Evolutionary conservation across 2,888 invertebrate species (phyloP), one percentile per base, ranked within the genome.

Genomic region (Formica aserva): DNA sequence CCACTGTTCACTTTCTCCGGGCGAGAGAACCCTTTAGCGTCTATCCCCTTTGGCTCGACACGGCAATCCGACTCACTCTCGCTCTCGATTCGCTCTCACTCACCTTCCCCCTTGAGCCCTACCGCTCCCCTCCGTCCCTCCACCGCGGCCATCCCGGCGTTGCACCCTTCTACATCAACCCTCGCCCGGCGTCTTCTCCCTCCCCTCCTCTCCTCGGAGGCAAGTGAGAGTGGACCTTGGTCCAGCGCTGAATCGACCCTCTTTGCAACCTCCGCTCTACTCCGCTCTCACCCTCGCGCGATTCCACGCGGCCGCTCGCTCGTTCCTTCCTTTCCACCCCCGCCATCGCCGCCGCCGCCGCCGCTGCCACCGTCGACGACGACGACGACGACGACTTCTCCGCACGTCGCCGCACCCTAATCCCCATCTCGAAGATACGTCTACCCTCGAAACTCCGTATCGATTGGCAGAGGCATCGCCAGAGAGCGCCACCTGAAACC

Each of bases 171-270:
- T 76, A 75, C 75, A 75, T 67, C 85, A 82, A 80, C 76, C 76
- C 82, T 66, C 83, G 80, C 87, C 71, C 69, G 86, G 82, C 83
- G 87, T 88, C 91, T 87, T 87, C 83, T 83, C 87, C 85, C 48
- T 48, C 48, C 48, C 48, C 18, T 48, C 48, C 48, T 76, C 86
- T 88, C 89, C 89, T 85, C 83, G 87, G 88, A 85, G 85, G 91
- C 91, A 93, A 94, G 94, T 93, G 93, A 93, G 94, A 94, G 94
- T 93, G 94, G 94, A 94, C 94, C 94, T 94, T 93, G 94, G 94
- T 94, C 94, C 93, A 93, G 94, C 93, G 90, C 91, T 93, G 93
- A 94, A 94, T 94, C 94, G 94, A 94, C 94, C 94, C 92, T 93
- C 92, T 93, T 91, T 92, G 89, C 90, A 77, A 82, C 93, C 93